Evolutionary conservation across 2,113 vertebrate species (phyloP), one percentile per base, ranked within the genome.

Genomic region (Chaetorhynchus papuensis): DNA sequence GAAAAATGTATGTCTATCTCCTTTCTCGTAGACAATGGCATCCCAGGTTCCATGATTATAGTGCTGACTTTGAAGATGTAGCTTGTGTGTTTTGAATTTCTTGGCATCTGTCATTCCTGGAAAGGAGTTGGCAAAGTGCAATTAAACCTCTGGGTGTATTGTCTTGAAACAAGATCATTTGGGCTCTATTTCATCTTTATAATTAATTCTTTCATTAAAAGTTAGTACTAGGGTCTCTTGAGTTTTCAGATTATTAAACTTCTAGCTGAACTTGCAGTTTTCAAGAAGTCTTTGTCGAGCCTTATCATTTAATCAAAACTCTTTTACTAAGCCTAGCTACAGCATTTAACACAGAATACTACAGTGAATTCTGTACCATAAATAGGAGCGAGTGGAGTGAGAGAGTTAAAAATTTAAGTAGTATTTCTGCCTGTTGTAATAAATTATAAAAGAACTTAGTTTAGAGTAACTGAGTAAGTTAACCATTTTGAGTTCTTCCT

Each of bases 191-290:
- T 94, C 65, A 82, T 85, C 49, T 33, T 85, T 78, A 71, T 82
- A 85, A 93, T 87, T 93, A 90, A 44, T 90, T 90, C 42, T 93
- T 92, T 95, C 75, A 90, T 93, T 96, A 87, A 78, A 93, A 92
- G 82, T 90, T 90, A 63, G 33, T 63, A 15, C 28, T 66, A 57
- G 54, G 70, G 50, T 93, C 52, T 94, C 80, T 53, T 61, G 64
- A 81, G 68, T 89, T 87, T 94, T 94, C 65, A 74, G 60, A 68
- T 33, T 82, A 84, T 87, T 91, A 77, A 87, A 82, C 56, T 87
- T 90, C 33, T 71, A 92, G 70, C 82, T 87, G 78, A 87, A 90
- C 70, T 84, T 92, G 74, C 60, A 84, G 27, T 82, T 94, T 77
- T 79, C 83, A 82, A 78, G 52, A 82, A 57, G 8, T 33, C n/a